Evolutionary conservation across 2,113 vertebrate genomes (phyloP), one percentile per base, ranked within the genome.

Genomic region (Smithornis capensis): DNA sequence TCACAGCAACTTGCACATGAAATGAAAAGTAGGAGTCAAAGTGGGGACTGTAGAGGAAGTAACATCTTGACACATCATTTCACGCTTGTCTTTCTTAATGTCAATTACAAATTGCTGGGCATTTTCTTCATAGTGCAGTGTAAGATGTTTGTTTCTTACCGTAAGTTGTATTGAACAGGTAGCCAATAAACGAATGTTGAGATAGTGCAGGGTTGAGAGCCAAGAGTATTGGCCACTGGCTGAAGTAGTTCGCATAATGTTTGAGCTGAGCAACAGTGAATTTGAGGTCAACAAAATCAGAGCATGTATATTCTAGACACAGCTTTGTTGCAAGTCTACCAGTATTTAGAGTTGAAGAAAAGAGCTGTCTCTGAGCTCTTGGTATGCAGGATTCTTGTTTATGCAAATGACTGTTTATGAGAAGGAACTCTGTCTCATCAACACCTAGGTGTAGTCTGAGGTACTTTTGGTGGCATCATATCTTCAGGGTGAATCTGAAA

Each of bases 71-170:
- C 4, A 8, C 15, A 49, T 67, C 0, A 23, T 25, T 55, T 77
- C 8, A 31, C 56, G 23, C 33, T 80, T 45, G 6, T 44, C 40
- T 24, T 52, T 64, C 1, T 2, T 56, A 18, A 14, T 45, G 15
- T 47, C 29, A 42, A 0, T 42, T 62, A 23, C 5, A 31, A 45
- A 27, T 50, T 0, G 0, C 25, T 86, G 49, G 23, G 15, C 6
- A 14, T 49, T 28, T 90, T 83, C 44, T 86, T 79, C 19, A 13
- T 9, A 52, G 27, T 35, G 29, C 29, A 44, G 0, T n/a, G 45
- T 12, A 21, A 80, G 11, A 14, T 2, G 0, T 22, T 55, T 93
- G 5, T 21, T 92, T 89, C 1, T 35, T 74, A 25, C 3, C 7
- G 12, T 44, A 60, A 57, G 27, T 85, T 78, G 14, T 71, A 1